Conservation (phyloP, 2,797 vertebrate species). For the Pristis pectinata region DNA sequence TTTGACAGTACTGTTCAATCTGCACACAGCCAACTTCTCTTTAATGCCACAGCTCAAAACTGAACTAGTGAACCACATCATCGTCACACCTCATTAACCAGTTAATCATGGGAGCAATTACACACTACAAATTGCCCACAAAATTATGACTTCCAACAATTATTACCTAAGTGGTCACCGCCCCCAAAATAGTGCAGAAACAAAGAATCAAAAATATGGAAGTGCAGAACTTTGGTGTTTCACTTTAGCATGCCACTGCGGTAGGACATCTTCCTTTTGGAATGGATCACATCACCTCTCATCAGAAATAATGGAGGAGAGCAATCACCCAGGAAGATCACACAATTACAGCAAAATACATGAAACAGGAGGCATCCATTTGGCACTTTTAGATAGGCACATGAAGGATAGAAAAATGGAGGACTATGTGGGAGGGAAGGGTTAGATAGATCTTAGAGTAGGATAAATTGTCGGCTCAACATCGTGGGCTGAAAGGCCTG, state of each 20-base stretch:
- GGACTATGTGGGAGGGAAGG: too few relatives aligned
- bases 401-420: too few relatives aligned
- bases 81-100: neutral
- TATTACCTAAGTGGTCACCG: neutral
- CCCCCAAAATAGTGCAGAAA: neutral
- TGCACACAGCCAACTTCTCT: neutral
- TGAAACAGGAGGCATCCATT: neutral
- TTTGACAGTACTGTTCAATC: neutral
- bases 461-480: too few relatives aligned
- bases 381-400: too few relatives aligned
- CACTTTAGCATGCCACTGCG: neutral
- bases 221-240: neutral
- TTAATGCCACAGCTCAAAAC: neutral
- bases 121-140: neutral
- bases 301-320: neutral
- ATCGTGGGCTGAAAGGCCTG: too few relatives aligned
- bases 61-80: neutral
- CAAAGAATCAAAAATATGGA: neutral
- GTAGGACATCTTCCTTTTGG: too few relatives aligned
- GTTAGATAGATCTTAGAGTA: too few relatives aligned
- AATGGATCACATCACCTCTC: neutral
- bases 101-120: neutral
- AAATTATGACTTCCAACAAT: constrained; percentile 7
- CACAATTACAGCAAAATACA: neutral
- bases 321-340: too few relatives aligned